Evolutionary conservation across 2,888 invertebrate genomes (phyloP), one percentile per base, ranked within the genome.

Genomic region (Zygaena filipendulae): DNA sequence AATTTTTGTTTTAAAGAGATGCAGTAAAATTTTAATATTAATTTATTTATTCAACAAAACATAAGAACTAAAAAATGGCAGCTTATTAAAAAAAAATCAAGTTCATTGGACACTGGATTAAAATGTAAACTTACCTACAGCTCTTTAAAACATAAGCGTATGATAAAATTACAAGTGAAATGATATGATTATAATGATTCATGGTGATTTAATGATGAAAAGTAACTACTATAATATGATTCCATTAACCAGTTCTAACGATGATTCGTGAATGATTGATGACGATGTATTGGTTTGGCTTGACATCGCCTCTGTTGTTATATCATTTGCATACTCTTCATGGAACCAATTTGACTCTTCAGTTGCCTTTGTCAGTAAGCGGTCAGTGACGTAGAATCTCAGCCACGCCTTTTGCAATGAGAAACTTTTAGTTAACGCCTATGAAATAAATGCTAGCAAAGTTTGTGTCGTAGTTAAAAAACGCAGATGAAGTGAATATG

Each of bases 381-480:
- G 62, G 58, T 81, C 81, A 59, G 80, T 80, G 57, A 79, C 72
- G 81, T 67, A 80, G 80, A 80, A 79, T 62, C 81, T 81, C 79
- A 79, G 80, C 80, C 81, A 80, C 51, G 80, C 81, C 81, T 81
- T 79, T 57, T 67, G 68, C 61, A 70, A 71, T 52, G 58, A 68
- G 51, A 75, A 69, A 64, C 58, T 51, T 54, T 45, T 47, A 16
- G n/a, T n/a, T n/a, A n/a, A n/a, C n/a, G n/a, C n/a, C n/a, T n/a
- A n/a, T n/a, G n/a, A n/a, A n/a, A n/a, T n/a, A n/a, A n/a, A n/a
- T n/a, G n/a, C n/a, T n/a, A n/a, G n/a, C n/a, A n/a, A n/a, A n/a
- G n/a, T n/a, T n/a, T n/a, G n/a, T n/a, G n/a, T n/a, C n/a, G n/a
- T n/a, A n/a, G n/a, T n/a, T n/a, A n/a, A n/a, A n/a, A n/a, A n/a